phyloP scores from a whole-genome alignment of 1,140 invertebrate species.

The Berghia stephanieae region DNA sequence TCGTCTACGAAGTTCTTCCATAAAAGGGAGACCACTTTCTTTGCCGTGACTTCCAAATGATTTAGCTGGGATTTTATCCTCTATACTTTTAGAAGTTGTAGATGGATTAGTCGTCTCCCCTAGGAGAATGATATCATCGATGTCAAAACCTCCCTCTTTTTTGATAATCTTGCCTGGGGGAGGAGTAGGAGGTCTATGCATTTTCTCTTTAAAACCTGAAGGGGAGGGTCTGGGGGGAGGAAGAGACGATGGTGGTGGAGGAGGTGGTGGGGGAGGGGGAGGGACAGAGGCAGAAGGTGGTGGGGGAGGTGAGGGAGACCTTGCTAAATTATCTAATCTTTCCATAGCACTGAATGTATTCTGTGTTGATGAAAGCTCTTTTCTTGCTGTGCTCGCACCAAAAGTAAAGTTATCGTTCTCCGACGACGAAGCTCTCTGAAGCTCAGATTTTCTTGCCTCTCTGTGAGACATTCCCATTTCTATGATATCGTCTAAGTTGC shows the following conservation, averaged over 20 bases:
- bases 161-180: not conserved
- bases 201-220: not conserved
- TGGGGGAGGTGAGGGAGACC: not conserved
- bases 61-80: not conserved
- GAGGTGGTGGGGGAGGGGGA: not conserved
- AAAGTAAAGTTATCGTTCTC: not conserved
- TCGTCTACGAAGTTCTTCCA: constrained; percentile 21
- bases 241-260: not conserved
- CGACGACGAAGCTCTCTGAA: not conserved
- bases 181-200: not conserved
- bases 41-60: constrained; percentile 13
- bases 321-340: not conserved
- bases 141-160: not conserved
- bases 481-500: too few species aligned
- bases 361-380: too few species aligned
- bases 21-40: constrained; percentile 17
- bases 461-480: too few species aligned
- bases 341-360: too few species aligned
- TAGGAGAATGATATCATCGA: not conserved
- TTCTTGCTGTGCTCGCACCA: not conserved
- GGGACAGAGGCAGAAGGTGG: not conserved
- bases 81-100: not conserved
- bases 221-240: constrained; percentile 16
- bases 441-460: constrained; percentile 5
- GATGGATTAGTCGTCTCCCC: not conserved